These are phyloP conservation scores for Porites cylindrica DNA, from an alignment of 92 coral and sea anemone species.

Conservation along the genomic window DNA sequence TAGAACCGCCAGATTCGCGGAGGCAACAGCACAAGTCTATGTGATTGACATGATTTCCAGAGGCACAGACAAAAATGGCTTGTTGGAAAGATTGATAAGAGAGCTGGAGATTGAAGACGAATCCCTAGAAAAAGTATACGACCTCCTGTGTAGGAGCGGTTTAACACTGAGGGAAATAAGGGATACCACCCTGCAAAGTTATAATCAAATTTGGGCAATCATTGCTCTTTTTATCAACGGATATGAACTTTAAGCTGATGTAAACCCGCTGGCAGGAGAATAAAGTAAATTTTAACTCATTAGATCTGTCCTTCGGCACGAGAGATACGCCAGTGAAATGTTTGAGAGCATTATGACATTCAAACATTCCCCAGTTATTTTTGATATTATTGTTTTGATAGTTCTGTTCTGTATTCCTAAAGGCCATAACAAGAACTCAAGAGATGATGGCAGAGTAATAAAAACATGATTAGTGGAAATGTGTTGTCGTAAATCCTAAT, in stretches of 20 bases:
- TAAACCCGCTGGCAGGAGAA: too few species aligned
- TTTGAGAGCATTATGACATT: too few species aligned
- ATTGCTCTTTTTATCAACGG: background rate
- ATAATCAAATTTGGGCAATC: conserved; percentile 27
- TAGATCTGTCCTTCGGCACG: too few species aligned
- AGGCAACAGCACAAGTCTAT: conserved; percentile 55
- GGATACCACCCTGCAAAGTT: conserved; percentile 17
- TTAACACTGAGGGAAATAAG: conserved; percentile 37
- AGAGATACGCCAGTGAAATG: too few species aligned
- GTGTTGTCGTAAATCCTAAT: too few species aligned
- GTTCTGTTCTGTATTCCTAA: too few species aligned
- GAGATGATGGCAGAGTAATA: too few species aligned
- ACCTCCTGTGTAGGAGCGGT: conserved; percentile 6
- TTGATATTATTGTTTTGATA: too few species aligned
- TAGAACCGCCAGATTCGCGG: conserved; percentile 23
- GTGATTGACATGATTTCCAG: conserved; percentile 25
- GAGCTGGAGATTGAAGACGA: conserved; percentile 1
- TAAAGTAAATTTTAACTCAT: too few species aligned
- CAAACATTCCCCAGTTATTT: too few species aligned
- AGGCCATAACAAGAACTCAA: too few species aligned
- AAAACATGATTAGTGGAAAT: too few species aligned
- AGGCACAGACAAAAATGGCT: conserved; percentile 14
- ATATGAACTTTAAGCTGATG: background rate
- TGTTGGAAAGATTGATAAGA: background rate
- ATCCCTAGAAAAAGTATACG: background rate